Evolutionary conservation across 2,113 vertebrate species (phyloP), one percentile per base, ranked within the genome.

Genomic region (Tragelaphus buxtoni): DNA sequence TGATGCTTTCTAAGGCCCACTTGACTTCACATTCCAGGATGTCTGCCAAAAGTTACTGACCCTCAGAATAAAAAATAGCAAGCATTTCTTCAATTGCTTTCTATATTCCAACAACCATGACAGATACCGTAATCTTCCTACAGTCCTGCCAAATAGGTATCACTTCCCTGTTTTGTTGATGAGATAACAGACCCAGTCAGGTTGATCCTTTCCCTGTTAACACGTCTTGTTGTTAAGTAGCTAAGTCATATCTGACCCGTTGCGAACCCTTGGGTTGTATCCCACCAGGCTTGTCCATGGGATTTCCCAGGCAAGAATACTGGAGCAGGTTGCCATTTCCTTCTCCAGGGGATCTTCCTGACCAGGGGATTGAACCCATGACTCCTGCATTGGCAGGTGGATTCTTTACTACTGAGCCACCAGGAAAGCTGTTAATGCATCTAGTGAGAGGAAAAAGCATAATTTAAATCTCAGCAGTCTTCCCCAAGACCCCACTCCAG

Each of bases 231-330:
- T 74, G 39, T 42, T 7, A 42, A 61, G 28, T 61, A 11, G 2
- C 28, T 61, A 30, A 74, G 22, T 42, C 0, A 0, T 14, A 42
- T 14, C 11, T 0, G 0, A 42, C 11, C 6, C 11, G 42, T 42
- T 42, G 22, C 0, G 3, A 74, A 39, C 69, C 69, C 11, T 42
- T 14, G 18, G 39, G 24, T 11, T 26, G 5, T 74, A 42, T 39
- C 5, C 69, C 69, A 42, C 69, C 39, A 74, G 69, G 39, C 39
- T 11, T 42, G 22, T 74, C 6, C 39, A 42, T 26, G 69, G 39
- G 69, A 42, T 26, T 74, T 74, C 39, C 39, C 22, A 42, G 39
- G 20, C 39, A 74, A 74, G 69, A 42, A 74, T 42, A 74, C 22
- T 42, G 22, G 69, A 74, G 39, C 22, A 42, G 39, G 22, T 74